phyloP scores from a whole-genome alignment of 1,140 invertebrate species.

The Achroia grisella region DNA sequence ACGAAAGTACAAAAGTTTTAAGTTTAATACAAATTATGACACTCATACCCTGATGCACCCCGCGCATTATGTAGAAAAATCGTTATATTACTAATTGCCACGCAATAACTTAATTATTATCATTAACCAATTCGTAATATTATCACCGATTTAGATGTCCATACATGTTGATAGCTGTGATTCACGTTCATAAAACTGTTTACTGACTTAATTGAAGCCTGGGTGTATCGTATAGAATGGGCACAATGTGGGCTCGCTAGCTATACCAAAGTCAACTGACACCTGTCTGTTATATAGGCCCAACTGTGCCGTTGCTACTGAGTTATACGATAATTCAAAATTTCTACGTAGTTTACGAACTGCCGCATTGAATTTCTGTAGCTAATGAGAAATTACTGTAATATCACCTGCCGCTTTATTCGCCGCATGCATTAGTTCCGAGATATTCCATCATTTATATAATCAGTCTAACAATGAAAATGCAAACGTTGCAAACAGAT shows the following conservation, averaged over 20 bases:
- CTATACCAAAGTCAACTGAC: no score
- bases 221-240: no score
- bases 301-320: no score
- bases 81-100: conserved; percentile 63
- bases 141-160: conserved; percentile 55
- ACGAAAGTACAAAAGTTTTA: conserved; percentile 69
- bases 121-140: conserved; percentile 69
- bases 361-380: no score
- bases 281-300: no score
- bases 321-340: no score
- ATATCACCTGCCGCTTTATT: conserved; percentile 34
- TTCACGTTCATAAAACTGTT: background rate
- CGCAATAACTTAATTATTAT: conserved; percentile 71
- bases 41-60: conserved; percentile 75
- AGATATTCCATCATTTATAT: conserved; percentile 1
- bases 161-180: conserved; percentile 20
- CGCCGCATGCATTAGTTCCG: conserved; percentile 35
- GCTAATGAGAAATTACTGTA: background rate
- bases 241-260: no score
- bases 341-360: no score
- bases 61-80: conserved; percentile 60
- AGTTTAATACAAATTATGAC: conserved; percentile 66
- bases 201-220: no score
- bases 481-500: background rate
- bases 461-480: conserved; percentile 14